Evolutionary conservation across 2,888 invertebrate species (phyloP), one percentile per base, ranked within the genome.

Genomic region (Minunthozetes semirufus): DNA sequence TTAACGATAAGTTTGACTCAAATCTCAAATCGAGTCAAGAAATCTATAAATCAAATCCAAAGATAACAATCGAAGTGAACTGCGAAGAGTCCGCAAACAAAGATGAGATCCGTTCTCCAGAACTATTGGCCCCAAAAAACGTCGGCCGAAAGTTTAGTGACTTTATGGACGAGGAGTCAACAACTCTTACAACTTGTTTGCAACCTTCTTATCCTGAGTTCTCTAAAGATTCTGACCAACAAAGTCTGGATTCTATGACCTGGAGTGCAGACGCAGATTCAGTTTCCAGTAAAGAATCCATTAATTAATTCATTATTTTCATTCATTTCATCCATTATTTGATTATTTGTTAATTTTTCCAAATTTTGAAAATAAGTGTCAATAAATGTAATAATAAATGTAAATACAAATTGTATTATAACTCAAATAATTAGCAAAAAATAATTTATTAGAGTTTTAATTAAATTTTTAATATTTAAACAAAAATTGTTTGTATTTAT

Each of bases 121-220:
- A 70, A 17, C 19, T 70, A 1, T 38, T 70, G 70, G 48, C 25
- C 3, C 70, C 70, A 1, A 70, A 25, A 5, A 25, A 17, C 13
- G 59, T 19, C 22, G n/a, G 33, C 33, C 68, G 76, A 22, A 76
- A 76, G 46, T 72, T 76, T 17, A 72, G 72, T 70, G 76, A 76
- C n/a, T 76, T 76, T 25, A 50, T 76, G 38, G 79, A 79, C 25
- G 79, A 79, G 46, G 79, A 79, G 29, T 78, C 78, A 9, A 72
- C 76, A 5, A 76, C 77, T n/a, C 76, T 78, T 46, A 78, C 78
- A 3, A 77, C 78, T 27, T 78, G 77, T 27, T 70, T 79, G 11
- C 66, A 78, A 17, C 75, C 76, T 42, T 75, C 77, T 42, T 79
- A 79, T 72, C 79, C 79, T 3, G 79, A 79, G 71, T 72, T 76